phyloP scores from a whole-genome alignment of 2,797 vertebrate species.

The Australoheros facetus region DNA sequence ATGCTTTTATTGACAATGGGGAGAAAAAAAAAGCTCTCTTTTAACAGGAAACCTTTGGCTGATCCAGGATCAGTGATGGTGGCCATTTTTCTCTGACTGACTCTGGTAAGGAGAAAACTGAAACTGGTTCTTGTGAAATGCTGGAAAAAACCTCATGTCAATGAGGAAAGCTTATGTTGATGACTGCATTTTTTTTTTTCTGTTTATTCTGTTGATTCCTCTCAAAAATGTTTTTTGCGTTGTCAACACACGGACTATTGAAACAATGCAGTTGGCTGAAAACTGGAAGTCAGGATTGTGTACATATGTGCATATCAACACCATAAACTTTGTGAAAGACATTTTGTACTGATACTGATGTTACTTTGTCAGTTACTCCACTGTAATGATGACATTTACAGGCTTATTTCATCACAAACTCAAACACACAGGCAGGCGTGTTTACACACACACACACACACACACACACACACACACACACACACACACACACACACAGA shows the following conservation, averaged over 20 bases:
- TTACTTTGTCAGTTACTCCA: constrained; percentile 13
- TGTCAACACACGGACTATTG: constrained; percentile 21
- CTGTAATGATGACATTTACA: constrained; percentile 36
- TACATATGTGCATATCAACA: neutral
- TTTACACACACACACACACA: too few species aligned
- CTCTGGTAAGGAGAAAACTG: neutral
- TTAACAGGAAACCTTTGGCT: neutral
- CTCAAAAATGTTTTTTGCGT: constrained; percentile 30
- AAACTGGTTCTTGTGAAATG: too few species aligned
- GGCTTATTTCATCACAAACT: constrained; percentile 24
- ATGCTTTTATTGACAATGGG: neutral
- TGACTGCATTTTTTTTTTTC: neutral
- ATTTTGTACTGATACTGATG: neutral
- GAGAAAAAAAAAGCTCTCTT: neutral
- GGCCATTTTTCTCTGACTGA: neutral
- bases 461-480: neutral
- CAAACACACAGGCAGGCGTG: neutral
- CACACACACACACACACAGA: neutral
- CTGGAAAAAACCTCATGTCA: neutral
- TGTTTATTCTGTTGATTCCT: constrained; percentile 40
- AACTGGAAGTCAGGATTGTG: constrained; percentile 55
- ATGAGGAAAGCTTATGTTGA: neutral
- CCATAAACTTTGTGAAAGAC: constrained; percentile 37
- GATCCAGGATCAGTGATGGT: neutral
- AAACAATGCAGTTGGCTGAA: constrained; percentile 23